These are phyloP conservation scores for Bombus consobrinus DNA, from an alignment of 1,140 invertebrate species.

Conservation along the genomic window DNA sequence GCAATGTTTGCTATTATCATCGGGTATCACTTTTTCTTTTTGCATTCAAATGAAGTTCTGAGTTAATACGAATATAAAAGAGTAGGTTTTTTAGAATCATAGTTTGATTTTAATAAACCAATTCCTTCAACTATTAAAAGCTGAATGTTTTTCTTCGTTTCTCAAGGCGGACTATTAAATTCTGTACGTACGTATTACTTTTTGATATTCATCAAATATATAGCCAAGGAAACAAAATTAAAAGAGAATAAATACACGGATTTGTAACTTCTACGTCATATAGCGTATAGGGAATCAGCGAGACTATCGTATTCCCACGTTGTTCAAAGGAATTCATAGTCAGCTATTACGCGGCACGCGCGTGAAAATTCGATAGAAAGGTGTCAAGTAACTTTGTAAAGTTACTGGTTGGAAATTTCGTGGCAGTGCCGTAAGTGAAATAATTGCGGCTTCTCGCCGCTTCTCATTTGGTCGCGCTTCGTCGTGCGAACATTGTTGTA, in stretches of 20 bases:
- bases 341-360: too few species aligned
- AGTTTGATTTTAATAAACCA: too few species aligned
- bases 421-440: constrained; percentile 32
- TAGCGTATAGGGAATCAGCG: not conserved
- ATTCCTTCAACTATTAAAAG: too few species aligned
- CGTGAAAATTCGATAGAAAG: not conserved
- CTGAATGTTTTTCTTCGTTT: too few species aligned
- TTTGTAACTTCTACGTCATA: not conserved
- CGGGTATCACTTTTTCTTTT: too few species aligned
- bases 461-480: constrained; percentile 26
- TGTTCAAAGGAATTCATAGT: not conserved
- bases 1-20: too few species aligned
- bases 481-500: constrained; percentile 39
- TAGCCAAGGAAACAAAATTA: not conserved
- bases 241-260: not conserved
- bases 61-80: not conserved
- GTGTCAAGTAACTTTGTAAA: not conserved
- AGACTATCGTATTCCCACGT: not conserved
- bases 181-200: not conserved
- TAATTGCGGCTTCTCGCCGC: constrained; percentile 40
- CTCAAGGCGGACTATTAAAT: not conserved
- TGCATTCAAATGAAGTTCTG: too few species aligned
- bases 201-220: not conserved
- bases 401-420: constrained; percentile 17
- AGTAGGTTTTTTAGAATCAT: too few species aligned